These are phyloP conservation scores for Pemphigus obesinymphae DNA, from an alignment of 1,140 invertebrate species.

Conservation along the genomic window DNA sequence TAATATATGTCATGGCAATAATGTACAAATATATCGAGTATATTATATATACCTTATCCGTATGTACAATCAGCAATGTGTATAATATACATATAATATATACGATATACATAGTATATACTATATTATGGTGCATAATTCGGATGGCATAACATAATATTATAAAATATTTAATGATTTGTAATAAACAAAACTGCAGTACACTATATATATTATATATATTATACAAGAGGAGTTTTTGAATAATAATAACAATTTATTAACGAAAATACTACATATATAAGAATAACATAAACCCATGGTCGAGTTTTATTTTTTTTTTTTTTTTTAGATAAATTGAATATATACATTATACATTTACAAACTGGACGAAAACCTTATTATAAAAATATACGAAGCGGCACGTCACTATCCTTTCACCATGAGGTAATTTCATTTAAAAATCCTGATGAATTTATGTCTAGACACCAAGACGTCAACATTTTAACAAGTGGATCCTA, in stretches of 20 bases:
- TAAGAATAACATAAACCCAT: too few species aligned
- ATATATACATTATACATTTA: background rate
- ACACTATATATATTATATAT: background rate
- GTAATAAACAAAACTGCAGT: background rate
- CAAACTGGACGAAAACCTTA: constrained; percentile 10
- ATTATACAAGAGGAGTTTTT: background rate
- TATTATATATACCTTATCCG: too few species aligned
- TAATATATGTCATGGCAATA: too few species aligned
- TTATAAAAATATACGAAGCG: constrained; percentile 24
- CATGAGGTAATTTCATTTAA: constrained; percentile 14
- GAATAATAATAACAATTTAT: constrained; percentile 9
- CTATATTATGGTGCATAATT: too few species aligned
- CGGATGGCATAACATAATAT: too few species aligned
- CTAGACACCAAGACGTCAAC: constrained; percentile 26
- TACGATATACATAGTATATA: too few species aligned
- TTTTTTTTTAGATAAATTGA: constrained; percentile 8
- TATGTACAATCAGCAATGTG: too few species aligned
- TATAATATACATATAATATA: too few species aligned
- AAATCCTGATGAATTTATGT: constrained; percentile 18
- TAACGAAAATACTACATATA: background rate
- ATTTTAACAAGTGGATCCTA: constrained; percentile 29
- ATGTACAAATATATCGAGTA: too few species aligned
- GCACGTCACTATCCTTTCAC: background rate
- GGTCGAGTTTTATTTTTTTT: background rate
- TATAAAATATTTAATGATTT: background rate